Evolutionary conservation across 2,888 invertebrate species (phyloP), one percentile per base, ranked within the genome.

Genomic region (Dusona sp.): DNA sequence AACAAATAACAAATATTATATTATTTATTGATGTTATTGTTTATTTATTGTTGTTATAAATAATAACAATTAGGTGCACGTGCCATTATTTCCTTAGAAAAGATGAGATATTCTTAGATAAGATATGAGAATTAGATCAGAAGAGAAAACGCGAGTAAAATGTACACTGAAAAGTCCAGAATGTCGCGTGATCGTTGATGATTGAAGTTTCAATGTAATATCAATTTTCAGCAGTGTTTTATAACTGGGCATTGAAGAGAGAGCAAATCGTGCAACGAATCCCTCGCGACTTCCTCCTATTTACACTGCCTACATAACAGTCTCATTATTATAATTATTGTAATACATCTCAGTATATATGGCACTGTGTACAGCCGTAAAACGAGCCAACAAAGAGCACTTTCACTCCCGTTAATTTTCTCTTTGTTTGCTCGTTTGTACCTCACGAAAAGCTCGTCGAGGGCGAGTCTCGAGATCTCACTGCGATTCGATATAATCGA

Each of bases 291-390:
- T 68, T 68, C 29, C 78, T 78, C 48, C 77, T 78, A 79, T 81
- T 82, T 79, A 79, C 83, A 51, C 65, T 68, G 11, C 11, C 7
- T 9, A 42, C n/a, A 54, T 45, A 81, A 85, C 78, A 61, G 77
- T 61, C 80, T 81, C 81, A 74, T 85, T 85, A 82, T 74, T 85
- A 85, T 82, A 85, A 85, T 85, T 78, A 82, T 85, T 81, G 78
- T 82, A 74, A 85, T 85, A 74, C 81, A 82, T 85, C 85, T 74
- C 38, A 79, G 48, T 80, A 45, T 38, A 33, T 42, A 70, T 36
- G 36, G 67, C 22, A n/a, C 29, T 72, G 48, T 67, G 65, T 54
- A 67, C 38, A 16, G 33, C 74, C 45, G 72, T 61, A 67, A 65
- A 67, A 57, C 67, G 57, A 79, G 78, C 57, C 78, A 82, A 79